phyloP scores from a whole-genome alignment of 2,113 vertebrate genomes.

The Cochlearius cochlearius region DNA sequence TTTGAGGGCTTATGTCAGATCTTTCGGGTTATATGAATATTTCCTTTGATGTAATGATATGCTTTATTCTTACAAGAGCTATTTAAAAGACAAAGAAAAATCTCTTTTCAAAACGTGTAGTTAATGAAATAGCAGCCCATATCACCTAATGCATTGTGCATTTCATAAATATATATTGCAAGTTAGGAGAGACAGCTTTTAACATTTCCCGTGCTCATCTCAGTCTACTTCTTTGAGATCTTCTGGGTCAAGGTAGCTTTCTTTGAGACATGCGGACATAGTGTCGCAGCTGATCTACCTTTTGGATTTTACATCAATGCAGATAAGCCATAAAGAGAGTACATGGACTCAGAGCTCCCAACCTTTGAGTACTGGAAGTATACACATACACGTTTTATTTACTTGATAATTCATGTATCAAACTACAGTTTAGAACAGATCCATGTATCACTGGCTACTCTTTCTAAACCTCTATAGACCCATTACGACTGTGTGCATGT shows the following conservation, averaged over 20 bases:
- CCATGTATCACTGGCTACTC: neutral
- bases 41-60: slow-evolving; percentile 45
- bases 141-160: neutral
- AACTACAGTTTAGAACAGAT: neutral
- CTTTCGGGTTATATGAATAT: slow-evolving; percentile 47
- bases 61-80: slow-evolving; percentile 21
- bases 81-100: slow-evolving; percentile 54
- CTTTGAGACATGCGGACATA: neutral
- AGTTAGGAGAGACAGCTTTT: neutral
- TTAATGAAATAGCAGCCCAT: slow-evolving; percentile 25
- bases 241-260: neutral
- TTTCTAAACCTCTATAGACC: neutral
- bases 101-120: neutral
- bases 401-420: neutral
- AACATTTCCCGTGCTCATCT: neutral
- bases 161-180: slow-evolving; percentile 52
- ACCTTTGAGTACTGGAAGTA: neutral
- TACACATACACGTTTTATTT: neutral
- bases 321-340: neutral
- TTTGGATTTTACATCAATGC: neutral
- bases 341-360: neutral
- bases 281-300: neutral
- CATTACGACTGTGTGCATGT: neutral
- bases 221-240: neutral
- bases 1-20: slow-evolving; percentile 44